phyloP scores from a whole-genome alignment of 2,113 vertebrate species.

The Melanerpes formicivorus region DNA sequence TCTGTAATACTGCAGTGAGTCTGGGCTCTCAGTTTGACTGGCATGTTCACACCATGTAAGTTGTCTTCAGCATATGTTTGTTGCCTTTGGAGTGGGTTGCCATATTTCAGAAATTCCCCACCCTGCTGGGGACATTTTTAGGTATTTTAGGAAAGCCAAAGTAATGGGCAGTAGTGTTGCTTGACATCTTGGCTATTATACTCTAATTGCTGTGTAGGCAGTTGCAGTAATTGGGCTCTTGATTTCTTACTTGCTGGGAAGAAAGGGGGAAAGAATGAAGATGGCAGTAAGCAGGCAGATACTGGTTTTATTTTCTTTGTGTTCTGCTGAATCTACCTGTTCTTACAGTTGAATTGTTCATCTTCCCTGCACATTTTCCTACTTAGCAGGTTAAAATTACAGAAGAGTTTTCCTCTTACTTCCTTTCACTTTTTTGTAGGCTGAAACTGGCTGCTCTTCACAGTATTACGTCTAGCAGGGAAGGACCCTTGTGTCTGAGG shows the following conservation, averaged over 20 bases:
- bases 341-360: neutral
- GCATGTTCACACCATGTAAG: neutral
- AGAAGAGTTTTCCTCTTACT: neutral
- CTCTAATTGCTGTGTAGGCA: constrained; percentile 51
- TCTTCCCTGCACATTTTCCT: neutral
- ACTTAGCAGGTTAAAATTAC: neutral
- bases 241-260: constrained; percentile 16
- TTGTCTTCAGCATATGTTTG: neutral
- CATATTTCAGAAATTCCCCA: neutral
- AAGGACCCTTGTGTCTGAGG: neutral
- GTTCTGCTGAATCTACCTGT: neutral
- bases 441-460: neutral
- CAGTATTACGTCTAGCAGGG: neutral
- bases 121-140: neutral
- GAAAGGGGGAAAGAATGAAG: neutral
- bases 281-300: neutral
- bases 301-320: neutral
- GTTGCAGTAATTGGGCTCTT: constrained; percentile 30
- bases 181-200: constrained; percentile 28
- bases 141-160: constrained; percentile 9
- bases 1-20: neutral
- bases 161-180: constrained; percentile 41
- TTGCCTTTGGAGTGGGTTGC: constrained; percentile 6
- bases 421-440: neutral
- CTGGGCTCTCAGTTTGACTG: neutral